These are phyloP conservation scores for Globia sparganii DNA, from an alignment of 2,888 invertebrate genomes.

Conservation along the genomic window DNA sequence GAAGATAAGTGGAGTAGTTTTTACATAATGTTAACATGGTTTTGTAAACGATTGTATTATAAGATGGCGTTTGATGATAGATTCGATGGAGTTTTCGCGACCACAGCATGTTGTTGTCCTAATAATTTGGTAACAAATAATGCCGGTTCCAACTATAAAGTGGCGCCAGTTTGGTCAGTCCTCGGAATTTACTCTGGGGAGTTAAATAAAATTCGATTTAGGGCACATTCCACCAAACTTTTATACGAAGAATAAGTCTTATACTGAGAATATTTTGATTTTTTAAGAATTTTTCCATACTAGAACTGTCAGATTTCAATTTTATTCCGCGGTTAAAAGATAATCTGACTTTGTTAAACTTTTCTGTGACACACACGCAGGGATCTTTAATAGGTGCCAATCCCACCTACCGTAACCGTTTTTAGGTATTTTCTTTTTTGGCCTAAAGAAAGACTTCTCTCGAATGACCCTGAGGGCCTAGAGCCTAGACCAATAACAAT, in stretches of 20 bases:
- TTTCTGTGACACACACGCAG: too few species aligned
- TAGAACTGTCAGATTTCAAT: too few species aligned
- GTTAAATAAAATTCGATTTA: too few species aligned
- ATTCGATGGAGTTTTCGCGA: background rate
- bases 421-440: background rate
- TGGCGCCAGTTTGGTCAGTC: background rate
- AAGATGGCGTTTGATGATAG: too few species aligned
- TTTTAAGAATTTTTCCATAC: too few species aligned
- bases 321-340: too few species aligned
- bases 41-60: slow-evolving; percentile 7
- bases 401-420: background rate
- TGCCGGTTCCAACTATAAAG: background rate
- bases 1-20: slow-evolving; percentile 49
- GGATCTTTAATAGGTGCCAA: too few species aligned
- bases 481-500: background rate
- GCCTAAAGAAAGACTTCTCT: background rate
- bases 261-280: too few species aligned
- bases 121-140: background rate
- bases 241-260: too few species aligned
- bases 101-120: background rate
- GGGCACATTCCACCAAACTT: too few species aligned
- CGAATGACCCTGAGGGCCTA: background rate
- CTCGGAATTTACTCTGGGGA: too few species aligned
- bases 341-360: too few species aligned
- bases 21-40: slow-evolving; percentile 42